Percentiles rank a stretch among this genome's conserved stretches.
Conservation (phyloP, 2,888 invertebrate species). For the Orthosia cruda region DNA sequence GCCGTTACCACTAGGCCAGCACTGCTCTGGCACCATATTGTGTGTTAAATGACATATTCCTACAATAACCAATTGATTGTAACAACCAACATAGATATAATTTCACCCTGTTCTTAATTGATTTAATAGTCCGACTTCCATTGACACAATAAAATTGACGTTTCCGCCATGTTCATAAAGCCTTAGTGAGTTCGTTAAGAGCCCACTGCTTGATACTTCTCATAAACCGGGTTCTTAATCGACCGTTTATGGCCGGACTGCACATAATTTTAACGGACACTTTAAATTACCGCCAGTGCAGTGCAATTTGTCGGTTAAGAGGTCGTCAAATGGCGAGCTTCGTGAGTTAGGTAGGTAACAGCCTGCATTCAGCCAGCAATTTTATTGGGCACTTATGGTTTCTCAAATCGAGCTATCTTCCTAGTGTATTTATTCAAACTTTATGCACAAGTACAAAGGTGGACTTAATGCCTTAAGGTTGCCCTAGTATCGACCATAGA, state of each 20-base stretch:
- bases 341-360: neutral
- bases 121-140: constrained; percentile 15
- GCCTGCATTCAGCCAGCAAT: constrained; percentile 2
- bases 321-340: constrained; percentile 13
- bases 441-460: too few species aligned
- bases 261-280: constrained; percentile 4
- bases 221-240: constrained; percentile 26
- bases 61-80: constrained; percentile 2
- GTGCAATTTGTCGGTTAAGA: constrained; percentile 16
- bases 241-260: neutral
- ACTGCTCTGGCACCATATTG: too few species aligned
- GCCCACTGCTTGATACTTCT: constrained; percentile 1
- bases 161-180: neutral
- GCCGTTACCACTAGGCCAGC: too few species aligned
- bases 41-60: neutral
- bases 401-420: neutral
- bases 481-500: too few species aligned
- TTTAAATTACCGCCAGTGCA: neutral
- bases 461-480: too few species aligned
- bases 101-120: constrained; percentile 21
- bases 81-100: neutral
- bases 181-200: constrained; percentile 15
- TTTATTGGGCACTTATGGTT: constrained; percentile 15
- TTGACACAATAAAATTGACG: constrained; percentile 28
- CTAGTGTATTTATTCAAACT: too few species aligned